Evolutionary conservation across 2,797 vertebrate genomes (phyloP), one percentile per base, ranked within the genome.

Genomic region (Enteromius paludinosus): DNA sequence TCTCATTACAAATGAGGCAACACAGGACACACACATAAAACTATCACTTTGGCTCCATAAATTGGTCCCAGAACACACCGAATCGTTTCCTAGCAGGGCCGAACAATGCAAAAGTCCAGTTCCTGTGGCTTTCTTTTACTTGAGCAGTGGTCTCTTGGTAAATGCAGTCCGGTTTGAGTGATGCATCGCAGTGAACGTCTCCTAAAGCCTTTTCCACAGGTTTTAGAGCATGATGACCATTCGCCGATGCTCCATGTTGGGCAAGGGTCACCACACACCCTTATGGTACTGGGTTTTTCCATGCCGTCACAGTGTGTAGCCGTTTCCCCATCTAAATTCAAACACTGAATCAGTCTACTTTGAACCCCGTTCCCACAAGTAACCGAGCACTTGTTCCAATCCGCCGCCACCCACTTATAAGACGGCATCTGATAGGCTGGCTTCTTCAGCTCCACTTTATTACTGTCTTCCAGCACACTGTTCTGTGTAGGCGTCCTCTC

Each of bases 211-310:
- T 96, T 95, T 43, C 98, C 98, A 0, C 98, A 99, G 91, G 94
- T 98, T 92, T 97, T 97, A 88, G 98, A 99, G 89, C 98, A 99
- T 0, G 95, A 89, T 0, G 97, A 96, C 98, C 98, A 99, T 11
- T 94, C 91, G 0, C 96, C 96, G 0, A 93, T 87, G 43, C 95
- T 91, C 98, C 98, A 99, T 5, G 90, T 83, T 0, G 98, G 96
- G 88, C 98, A 99, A n/a, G 96, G 96, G 70, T 97, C 96, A 78
- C 96, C 97, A 0, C 98, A 99, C 3, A 92, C 89, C 89, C 94
- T 93, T 7, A 93, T 94, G 3, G 96, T 95, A 0, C 86, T 80
- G 0, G 97, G 98, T 45, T 94, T 95, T 81, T 96, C 94, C 0
- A 89, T 86, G 0, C 86, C 79, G 0, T 96, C 93, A 0, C 98